Evolutionary conservation across 2,888 invertebrate genomes (phyloP).

Genomic region (Tetranychus truncatus): DNA sequence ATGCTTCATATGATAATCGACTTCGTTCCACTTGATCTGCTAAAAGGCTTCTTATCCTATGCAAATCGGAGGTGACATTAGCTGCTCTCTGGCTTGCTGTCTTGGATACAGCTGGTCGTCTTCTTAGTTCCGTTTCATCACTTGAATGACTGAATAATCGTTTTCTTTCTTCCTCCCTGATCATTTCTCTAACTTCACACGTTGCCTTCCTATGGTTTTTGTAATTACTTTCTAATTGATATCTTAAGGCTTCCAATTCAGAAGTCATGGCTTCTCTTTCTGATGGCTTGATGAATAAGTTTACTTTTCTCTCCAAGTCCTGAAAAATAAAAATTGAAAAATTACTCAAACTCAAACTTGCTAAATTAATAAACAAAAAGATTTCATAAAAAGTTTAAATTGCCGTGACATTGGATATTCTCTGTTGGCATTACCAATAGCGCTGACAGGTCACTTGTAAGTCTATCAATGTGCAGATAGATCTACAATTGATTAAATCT

Average conservation of each 20-base stretch:
- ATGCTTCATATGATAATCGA: conserved; percentile 59
- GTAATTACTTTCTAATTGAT: conserved; percentile 7
- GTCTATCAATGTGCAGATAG: too few species aligned
- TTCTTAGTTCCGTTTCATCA: background rate
- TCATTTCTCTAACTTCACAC: background rate
- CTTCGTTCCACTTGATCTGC: conserved; percentile 71
- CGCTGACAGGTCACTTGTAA: too few species aligned
- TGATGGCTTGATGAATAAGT: background rate
- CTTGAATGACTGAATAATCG: background rate
- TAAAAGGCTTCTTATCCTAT: conserved; percentile 63
- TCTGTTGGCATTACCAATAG: too few species aligned
- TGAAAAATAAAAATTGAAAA: background rate
- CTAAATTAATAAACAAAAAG: too few species aligned
- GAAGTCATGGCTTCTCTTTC: background rate
- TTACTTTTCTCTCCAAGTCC: conserved; percentile 3
- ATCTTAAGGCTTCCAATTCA: conserved; percentile 7
- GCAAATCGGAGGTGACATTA: conserved; percentile 43
- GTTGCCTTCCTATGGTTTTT: background rate
- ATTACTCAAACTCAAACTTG: background rate
- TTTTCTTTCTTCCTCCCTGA: conserved; percentile 3
- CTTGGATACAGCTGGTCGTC: background rate
- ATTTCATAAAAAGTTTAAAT: too few species aligned
- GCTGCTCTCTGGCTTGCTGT: conserved; percentile 15
- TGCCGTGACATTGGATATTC: too few species aligned
- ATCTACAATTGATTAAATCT: too few species aligned